Evolutionary conservation across 2,888 invertebrate species (phyloP).

Genomic region (Nomada goodeniana): DNA sequence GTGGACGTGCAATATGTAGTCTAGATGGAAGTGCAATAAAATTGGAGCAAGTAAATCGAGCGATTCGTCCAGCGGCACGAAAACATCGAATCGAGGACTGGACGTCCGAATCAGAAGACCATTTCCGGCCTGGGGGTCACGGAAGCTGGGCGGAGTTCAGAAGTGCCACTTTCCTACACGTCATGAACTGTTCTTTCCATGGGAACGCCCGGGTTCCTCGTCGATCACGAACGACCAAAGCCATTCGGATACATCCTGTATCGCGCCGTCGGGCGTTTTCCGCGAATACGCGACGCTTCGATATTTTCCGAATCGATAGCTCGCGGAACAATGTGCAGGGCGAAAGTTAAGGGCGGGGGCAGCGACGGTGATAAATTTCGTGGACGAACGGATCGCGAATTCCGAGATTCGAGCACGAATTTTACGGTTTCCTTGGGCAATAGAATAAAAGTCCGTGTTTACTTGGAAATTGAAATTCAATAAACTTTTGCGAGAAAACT

Average conservation of each 20-base stretch:
- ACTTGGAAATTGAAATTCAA: background rate
- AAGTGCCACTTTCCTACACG: slow-evolving; percentile 30
- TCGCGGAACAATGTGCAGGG: background rate
- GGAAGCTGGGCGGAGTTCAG: slow-evolving; percentile 30
- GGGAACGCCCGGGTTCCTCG: slow-evolving; percentile 10
- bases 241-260: background rate
- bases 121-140: slow-evolving; percentile 29
- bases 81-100: slow-evolving; percentile 33
- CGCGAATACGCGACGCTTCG: background rate
- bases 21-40: background rate
- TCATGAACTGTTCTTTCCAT: background rate
- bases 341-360: background rate
- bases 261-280: background rate
- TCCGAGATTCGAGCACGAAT: background rate
- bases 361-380: background rate
- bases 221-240: background rate
- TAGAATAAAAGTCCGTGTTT: background rate
- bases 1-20: slow-evolving; percentile 1
- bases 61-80: slow-evolving; percentile 24
- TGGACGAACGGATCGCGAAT: too few species aligned
- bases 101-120: slow-evolving; percentile 40
- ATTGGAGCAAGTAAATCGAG: slow-evolving; percentile 25
- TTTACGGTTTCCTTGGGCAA: background rate
- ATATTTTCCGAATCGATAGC: background rate
- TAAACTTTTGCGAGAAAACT: background rate